Conservation (phyloP, 2,888 invertebrate species). For the Monochamus alternatus region DNA sequence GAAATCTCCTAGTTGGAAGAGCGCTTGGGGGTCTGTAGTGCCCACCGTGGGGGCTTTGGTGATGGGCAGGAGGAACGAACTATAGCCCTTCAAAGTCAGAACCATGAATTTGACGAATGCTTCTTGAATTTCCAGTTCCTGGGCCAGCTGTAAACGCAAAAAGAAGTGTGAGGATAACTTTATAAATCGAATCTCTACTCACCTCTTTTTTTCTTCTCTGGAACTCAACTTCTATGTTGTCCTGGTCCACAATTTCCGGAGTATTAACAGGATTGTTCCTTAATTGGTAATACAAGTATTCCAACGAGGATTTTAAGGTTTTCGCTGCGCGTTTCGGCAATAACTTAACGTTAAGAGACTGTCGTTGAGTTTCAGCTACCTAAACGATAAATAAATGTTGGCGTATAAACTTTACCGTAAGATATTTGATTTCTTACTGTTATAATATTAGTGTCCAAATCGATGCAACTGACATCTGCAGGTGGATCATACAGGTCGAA, state of each 20-base stretch:
- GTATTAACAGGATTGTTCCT: conserved; percentile 65
- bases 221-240: conserved; percentile 84
- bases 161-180: neutral
- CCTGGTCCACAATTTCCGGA: conserved; percentile 52
- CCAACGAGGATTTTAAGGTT: conserved; percentile 84
- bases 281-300: conserved; percentile 80
- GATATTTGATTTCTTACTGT: conserved; percentile 75
- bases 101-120: conserved; percentile 98
- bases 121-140: conserved; percentile 97
- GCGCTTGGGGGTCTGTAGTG: conserved; percentile 94
- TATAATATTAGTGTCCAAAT: conserved; percentile 97
- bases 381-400: conserved; percentile 57
- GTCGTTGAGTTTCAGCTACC: conserved; percentile 91
- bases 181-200: conserved; percentile 43
- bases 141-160: conserved; percentile 76
- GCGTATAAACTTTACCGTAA: neutral
- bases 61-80: conserved; percentile 90
- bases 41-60: conserved; percentile 94
- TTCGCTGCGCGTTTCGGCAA: conserved; percentile 91
- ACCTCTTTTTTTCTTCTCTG: conserved; percentile 87
- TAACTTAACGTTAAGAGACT: conserved; percentile 82
- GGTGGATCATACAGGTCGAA: conserved; percentile 98
- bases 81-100: conserved; percentile 91
- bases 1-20: conserved; percentile 95
- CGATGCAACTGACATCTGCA: conserved; percentile 96